These are phyloP conservation scores for Philaethria dido DNA, from an alignment of 2,888 invertebrate species.

Conservation along the genomic window DNA sequence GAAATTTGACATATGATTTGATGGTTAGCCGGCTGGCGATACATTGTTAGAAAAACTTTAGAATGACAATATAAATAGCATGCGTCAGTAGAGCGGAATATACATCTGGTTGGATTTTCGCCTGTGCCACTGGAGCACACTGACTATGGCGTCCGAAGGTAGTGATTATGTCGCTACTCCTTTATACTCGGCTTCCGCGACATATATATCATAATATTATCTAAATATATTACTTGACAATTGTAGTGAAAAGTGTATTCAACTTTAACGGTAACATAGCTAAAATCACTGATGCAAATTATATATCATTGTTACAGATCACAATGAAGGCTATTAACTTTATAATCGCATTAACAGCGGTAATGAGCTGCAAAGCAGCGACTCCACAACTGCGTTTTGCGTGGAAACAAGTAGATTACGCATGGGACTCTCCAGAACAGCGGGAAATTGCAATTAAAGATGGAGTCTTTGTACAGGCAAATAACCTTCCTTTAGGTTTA, in stretches of 20 bases:
- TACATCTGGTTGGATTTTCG: too few relatives aligned
- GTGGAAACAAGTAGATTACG: constrained; percentile 88
- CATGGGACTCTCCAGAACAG: constrained; percentile 85
- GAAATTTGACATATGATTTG: too few relatives aligned
- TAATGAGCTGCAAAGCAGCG: constrained; percentile 65
- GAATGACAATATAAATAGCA: too few relatives aligned
- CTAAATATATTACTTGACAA: too few relatives aligned
- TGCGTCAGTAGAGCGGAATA: too few relatives aligned
- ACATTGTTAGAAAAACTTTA: too few relatives aligned
- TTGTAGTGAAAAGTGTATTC: neutral
- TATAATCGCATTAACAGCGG: constrained; percentile 58
- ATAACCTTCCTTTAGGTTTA: constrained; percentile 88
- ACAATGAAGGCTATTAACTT: constrained; percentile 54
- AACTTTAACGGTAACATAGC: neutral
- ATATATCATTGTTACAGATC: constrained; percentile 47
- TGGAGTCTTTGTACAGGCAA: constrained; percentile 84
- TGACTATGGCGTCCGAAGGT: too few relatives aligned
- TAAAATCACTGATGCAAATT: constrained; percentile 6
- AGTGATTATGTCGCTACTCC: too few relatives aligned
- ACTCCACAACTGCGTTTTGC: constrained; percentile 86
- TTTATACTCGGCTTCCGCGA: too few relatives aligned
- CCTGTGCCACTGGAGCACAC: too few relatives aligned
- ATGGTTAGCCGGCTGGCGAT: too few relatives aligned
- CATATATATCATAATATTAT: too few relatives aligned
- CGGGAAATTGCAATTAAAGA: constrained; percentile 84